These are phyloP conservation scores for Taenioides sp. DNA, from an alignment of 2,797 vertebrate species.

Conservation along the genomic window DNA sequence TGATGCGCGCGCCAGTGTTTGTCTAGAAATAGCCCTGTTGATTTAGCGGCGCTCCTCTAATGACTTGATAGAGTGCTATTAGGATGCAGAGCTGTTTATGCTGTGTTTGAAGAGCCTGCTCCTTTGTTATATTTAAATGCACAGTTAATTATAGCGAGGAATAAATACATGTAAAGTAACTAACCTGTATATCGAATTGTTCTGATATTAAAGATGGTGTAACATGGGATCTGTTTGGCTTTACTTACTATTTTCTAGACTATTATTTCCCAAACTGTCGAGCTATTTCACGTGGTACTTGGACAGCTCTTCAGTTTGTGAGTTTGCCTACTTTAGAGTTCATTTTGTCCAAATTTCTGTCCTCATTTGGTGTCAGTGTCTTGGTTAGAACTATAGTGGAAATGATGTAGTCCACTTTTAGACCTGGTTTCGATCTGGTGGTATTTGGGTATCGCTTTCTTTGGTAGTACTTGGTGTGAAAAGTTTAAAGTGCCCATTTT, in stretches of 20 bases:
- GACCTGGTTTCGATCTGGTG: too few relatives aligned
- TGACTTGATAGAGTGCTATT: constrained; percentile 14
- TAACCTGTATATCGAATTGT: neutral
- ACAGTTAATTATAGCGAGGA: constrained; percentile 2
- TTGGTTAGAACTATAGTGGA: too few relatives aligned
- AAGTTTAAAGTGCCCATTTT: too few relatives aligned
- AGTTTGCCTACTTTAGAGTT: too few relatives aligned
- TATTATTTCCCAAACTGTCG: too few relatives aligned
- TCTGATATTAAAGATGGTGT: neutral
- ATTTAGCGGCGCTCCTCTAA: constrained; percentile 20
- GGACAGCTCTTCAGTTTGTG: too few relatives aligned
- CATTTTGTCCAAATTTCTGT: too few relatives aligned
- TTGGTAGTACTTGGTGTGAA: too few relatives aligned
- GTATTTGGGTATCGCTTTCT: too few relatives aligned
- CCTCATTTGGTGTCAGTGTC: too few relatives aligned
- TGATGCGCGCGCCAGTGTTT: constrained; percentile 23
- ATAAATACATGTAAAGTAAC: constrained; percentile 1
- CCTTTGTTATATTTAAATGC: constrained; percentile 8
- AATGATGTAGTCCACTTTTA: too few relatives aligned
- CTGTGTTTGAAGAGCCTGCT: neutral
- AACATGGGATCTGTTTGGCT: neutral
- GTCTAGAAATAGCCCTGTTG: constrained; percentile 25
- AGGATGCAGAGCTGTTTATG: constrained; percentile 15
- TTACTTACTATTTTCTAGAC: neutral
- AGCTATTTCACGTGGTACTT: too few relatives aligned